phyloP scores from a whole-genome alignment of 2,797 vertebrate genomes.

The Podarcis lilfordi region DNA sequence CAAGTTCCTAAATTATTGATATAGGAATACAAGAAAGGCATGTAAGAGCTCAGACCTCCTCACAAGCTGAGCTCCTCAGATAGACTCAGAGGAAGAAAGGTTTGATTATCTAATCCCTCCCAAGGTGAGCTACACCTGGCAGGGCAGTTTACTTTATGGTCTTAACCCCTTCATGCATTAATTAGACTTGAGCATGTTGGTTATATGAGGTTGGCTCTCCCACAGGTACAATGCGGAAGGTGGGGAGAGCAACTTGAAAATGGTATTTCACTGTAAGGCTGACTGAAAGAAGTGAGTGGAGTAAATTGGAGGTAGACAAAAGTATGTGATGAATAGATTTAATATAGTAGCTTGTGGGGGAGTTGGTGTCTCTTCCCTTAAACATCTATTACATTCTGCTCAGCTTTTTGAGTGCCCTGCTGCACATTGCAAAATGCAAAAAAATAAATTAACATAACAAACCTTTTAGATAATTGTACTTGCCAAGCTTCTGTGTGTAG shows the following conservation, averaged over 20 bases:
- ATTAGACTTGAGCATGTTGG: background rate
- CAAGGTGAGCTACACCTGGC: background rate
- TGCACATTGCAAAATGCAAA: constrained; percentile 17
- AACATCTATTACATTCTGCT: constrained; percentile 18
- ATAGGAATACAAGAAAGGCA: no score
- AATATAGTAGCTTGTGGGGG: background rate
- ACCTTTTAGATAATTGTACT: constrained; percentile 16
- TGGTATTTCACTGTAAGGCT: background rate
- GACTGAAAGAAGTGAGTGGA: background rate
- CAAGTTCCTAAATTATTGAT: no score
- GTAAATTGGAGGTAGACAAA: constrained; percentile 4
- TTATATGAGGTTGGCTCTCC: no score
- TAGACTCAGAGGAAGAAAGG: no score
- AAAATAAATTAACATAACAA: constrained; percentile 33
- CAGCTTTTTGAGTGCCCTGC: constrained; percentile 13
- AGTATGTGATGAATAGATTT: constrained; percentile 20
- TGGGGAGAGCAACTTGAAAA: background rate
- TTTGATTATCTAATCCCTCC: no score
- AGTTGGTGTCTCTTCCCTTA: constrained; percentile 13
- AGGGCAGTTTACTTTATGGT: background rate
- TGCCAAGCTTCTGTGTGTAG: constrained; percentile 10
- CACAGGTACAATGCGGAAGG: background rate
- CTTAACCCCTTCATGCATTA: no score
- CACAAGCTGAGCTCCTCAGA: no score
- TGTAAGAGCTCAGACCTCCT: no score